phyloP scores from a whole-genome alignment of 2,888 invertebrate genomes.

The Fissipunctia ypsillon region DNA sequence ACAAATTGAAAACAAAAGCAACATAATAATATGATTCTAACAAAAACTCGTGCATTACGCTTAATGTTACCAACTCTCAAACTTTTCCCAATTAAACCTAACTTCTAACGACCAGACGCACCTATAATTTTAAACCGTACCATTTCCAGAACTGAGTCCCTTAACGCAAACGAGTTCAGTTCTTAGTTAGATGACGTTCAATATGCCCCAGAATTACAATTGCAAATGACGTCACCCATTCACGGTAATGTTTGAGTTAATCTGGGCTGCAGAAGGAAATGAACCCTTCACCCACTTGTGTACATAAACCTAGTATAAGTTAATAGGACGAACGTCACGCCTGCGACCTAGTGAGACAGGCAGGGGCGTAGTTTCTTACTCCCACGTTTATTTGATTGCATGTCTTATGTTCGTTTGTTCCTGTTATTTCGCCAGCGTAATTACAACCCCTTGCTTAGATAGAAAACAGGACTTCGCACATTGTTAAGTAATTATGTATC shows the following conservation, averaged over 20 bases:
- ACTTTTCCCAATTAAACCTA: not conserved
- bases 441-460: constrained; percentile 20
- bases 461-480: not conserved
- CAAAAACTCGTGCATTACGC: not conserved
- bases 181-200: constrained; percentile 49
- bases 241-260: constrained; percentile 36
- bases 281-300: constrained; percentile 40
- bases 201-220: constrained; percentile 59
- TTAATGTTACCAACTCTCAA: not conserved
- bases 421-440: constrained; percentile 23
- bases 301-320: constrained; percentile 45
- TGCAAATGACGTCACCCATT: constrained; percentile 59
- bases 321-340: constrained; percentile 29
- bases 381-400: constrained; percentile 26
- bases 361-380: constrained; percentile 2
- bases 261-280: constrained; percentile 49
- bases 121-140: constrained; percentile 17
- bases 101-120: not conserved
- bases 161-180: constrained; percentile 42
- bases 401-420: not conserved
- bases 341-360: constrained; percentile 13
- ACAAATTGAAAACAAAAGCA: not conserved
- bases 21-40: not conserved
- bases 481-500: not conserved
- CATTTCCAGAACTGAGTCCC: constrained; percentile 24